Conservation (phyloP, 1,140 invertebrate genomes). For the Camponotus pennsylvanicus region DNA sequence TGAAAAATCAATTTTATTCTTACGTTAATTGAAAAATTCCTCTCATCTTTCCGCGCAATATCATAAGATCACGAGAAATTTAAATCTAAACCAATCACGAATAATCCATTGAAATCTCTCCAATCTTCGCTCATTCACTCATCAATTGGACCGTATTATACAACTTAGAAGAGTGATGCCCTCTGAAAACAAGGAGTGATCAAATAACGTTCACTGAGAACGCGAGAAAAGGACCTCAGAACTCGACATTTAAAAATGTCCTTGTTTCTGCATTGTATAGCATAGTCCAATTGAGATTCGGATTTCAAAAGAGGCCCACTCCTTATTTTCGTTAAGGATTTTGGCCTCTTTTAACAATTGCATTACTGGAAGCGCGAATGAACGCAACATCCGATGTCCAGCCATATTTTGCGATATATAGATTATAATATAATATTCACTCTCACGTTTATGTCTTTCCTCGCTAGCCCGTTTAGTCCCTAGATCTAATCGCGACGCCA, state of each 20-base stretch:
- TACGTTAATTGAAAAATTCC: slow-evolving; percentile 53
- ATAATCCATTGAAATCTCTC: slow-evolving; percentile 32
- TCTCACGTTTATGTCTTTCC: slow-evolving; percentile 70
- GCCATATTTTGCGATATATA: slow-evolving; percentile 64
- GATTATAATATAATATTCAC: slow-evolving; percentile 64
- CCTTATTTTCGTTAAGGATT: background rate
- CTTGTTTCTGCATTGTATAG: slow-evolving; percentile 21
- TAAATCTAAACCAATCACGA: slow-evolving; percentile 46
- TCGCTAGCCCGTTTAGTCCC: slow-evolving; percentile 56
- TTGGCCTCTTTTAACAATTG: slow-evolving; percentile 29
- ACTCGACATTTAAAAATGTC: slow-evolving; percentile 5
- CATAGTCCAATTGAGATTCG: slow-evolving; percentile 36
- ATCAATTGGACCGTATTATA: slow-evolving; percentile 45
- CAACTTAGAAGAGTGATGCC: background rate
- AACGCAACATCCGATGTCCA: slow-evolving; percentile 63
- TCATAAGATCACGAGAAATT: slow-evolving; percentile 43
- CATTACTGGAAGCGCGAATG: slow-evolving; percentile 64
- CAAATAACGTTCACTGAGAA: background rate
- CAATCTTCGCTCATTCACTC: slow-evolving; percentile 42
- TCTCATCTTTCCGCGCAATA: slow-evolving; percentile 54
- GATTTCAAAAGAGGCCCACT: slow-evolving; percentile 27
- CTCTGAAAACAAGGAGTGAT: background rate
- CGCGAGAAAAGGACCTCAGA: background rate
- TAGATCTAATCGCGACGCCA: slow-evolving; percentile 56
- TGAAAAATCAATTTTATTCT: slow-evolving; percentile 7